phyloP scores from a whole-genome alignment of 1,140 invertebrate genomes.

The Aphidius gifuensis region DNA sequence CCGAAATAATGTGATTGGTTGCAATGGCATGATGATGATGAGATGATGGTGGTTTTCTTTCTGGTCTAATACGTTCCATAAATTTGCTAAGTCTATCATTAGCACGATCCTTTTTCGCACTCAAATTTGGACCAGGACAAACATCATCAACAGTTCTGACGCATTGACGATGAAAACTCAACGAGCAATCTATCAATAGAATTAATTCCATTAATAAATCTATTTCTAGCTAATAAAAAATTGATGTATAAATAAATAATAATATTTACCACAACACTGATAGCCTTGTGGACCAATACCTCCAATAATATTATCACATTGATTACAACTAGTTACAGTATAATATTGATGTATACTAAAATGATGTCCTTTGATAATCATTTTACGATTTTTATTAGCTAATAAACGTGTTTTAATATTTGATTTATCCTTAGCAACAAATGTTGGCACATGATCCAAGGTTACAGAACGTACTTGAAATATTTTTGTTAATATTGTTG shows the following conservation, averaged over 20 bases:
- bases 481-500: conserved; percentile 73
- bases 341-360: conserved; percentile 86
- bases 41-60: conserved; percentile 54
- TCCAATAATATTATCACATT: conserved; percentile 89
- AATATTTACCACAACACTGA: conserved; percentile 75
- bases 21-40: conserved; percentile 37
- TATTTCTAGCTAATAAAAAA: background rate
- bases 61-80: conserved; percentile 70
- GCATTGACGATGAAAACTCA: conserved; percentile 85
- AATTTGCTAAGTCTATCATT: conserved; percentile 70
- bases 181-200: conserved; percentile 70
- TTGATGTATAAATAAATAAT: conserved; percentile 13
- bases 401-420: conserved; percentile 67
- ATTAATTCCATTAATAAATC: conserved; percentile 1
- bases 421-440: conserved; percentile 82
- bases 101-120: conserved; percentile 60
- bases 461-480: conserved; percentile 64
- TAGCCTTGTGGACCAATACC: conserved; percentile 93
- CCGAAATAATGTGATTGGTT: too few species aligned
- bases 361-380: conserved; percentile 82
- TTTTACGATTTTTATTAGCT: conserved; percentile 72
- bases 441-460: conserved; percentile 70
- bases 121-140: conserved; percentile 73
- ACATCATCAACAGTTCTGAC: conserved; percentile 76
- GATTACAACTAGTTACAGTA: conserved; percentile 86